Evolutionary conservation across 2,888 invertebrate genomes (phyloP).

Genomic region (Cataglyphis livida): DNA sequence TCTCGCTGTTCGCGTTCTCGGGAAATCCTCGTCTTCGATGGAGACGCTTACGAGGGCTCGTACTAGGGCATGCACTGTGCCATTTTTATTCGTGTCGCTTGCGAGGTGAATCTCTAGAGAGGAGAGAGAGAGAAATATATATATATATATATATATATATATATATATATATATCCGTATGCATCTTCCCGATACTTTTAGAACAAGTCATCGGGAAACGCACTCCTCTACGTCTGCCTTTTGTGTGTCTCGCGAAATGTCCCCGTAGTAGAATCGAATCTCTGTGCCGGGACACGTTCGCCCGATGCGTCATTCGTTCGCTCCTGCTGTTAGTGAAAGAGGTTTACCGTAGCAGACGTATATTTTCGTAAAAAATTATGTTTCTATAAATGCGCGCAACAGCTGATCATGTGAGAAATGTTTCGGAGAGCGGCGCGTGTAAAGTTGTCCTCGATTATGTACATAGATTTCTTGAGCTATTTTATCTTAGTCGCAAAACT

Average conservation of each 20-base stretch:
- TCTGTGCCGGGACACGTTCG: constrained; percentile 30
- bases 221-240: constrained; percentile 14
- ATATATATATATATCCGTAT: constrained; percentile 22
- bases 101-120: constrained; percentile 45
- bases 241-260: constrained; percentile 39
- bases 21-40: constrained; percentile 1
- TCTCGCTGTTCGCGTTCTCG: background rate
- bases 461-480: background rate
- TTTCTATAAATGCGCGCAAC: constrained; percentile 35
- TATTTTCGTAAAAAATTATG: constrained; percentile 10
- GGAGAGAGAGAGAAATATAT: background rate
- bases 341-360: background rate
- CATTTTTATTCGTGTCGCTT: constrained; percentile 56
- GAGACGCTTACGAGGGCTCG: constrained; percentile 25
- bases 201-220: constrained; percentile 58
- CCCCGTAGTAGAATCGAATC: constrained; percentile 35
- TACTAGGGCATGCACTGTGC: constrained; percentile 39
- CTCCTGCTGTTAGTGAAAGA: constrained; percentile 33
- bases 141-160: constrained; percentile 18
- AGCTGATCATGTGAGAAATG: constrained; percentile 19
- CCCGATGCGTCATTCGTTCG: constrained; percentile 38
- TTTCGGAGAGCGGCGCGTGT: background rate
- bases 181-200: constrained; percentile 38
- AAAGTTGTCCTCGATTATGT: background rate
- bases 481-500: background rate